A percentile compares a stretch with the other conserved stretches of the same genome.
phyloP scores from a whole-genome alignment of 2,888 invertebrate genomes.

The Cephus nigrinus region DNA sequence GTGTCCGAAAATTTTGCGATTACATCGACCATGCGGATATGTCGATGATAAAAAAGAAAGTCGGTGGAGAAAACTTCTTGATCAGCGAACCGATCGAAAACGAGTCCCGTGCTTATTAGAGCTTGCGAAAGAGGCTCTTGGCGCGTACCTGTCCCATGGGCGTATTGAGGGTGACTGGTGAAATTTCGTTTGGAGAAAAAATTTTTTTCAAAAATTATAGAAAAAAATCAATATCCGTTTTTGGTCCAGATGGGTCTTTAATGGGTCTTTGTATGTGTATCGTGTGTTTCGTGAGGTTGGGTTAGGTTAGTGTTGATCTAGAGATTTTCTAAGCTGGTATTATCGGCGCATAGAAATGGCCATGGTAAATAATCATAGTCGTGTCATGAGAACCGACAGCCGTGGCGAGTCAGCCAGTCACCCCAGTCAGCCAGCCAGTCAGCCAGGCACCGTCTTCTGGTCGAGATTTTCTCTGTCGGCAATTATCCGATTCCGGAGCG shows the following conservation, averaged over 20 bases:
- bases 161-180: not conserved
- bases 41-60: not conserved
- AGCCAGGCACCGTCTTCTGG: not conserved
- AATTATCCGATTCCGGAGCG: constrained; percentile 10
- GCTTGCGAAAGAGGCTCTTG: not conserved
- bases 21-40: not conserved
- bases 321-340: not conserved
- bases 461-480: constrained; percentile 15
- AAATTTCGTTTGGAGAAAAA: not conserved
- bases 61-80: not conserved
- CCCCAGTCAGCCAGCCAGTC: not conserved
- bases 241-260: not conserved
- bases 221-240: not conserved
- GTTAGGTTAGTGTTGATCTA: not conserved
- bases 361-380: not conserved
- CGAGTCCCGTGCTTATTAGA: constrained; percentile 4
- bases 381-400: not conserved
- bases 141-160: not conserved
- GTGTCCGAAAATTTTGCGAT: not conserved
- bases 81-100: not conserved
- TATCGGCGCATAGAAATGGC: not conserved
- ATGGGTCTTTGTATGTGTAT: not conserved
- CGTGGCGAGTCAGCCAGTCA: not conserved
- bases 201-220: too few species aligned
- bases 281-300: not conserved